Percentiles rank a stretch among this genome's conserved stretches.
These are phyloP conservation scores for Mustelus asterias DNA, from an alignment of 2,113 vertebrate genomes.

Conservation along the genomic window DNA sequence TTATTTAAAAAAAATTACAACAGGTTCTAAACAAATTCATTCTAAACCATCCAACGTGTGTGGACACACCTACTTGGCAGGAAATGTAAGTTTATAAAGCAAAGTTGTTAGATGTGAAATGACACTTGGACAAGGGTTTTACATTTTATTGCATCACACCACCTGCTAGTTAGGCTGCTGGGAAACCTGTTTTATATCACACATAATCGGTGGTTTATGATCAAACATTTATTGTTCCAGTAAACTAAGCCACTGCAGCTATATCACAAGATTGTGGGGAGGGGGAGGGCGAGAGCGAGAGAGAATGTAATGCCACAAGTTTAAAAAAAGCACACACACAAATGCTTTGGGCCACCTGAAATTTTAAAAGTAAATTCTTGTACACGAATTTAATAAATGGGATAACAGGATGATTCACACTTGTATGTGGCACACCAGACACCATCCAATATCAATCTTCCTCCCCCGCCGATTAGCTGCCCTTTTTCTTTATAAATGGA, in stretches of 20 bases:
- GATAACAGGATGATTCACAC: not conserved
- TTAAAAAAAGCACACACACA: not conserved
- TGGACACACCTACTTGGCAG: not conserved
- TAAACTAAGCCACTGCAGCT: not conserved
- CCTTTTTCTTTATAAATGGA: not conserved
- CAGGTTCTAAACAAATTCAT: not conserved
- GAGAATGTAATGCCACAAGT: not conserved
- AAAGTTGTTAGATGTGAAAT: slow-evolving; percentile 12
- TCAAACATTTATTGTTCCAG: slow-evolving; percentile 21
- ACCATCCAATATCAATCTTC: not conserved
- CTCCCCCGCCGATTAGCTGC: not conserved
- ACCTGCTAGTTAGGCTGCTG: not conserved
- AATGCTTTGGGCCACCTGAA: not conserved
- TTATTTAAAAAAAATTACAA: not conserved
- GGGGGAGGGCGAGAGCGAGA: not conserved
- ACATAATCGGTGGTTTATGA: not conserved
- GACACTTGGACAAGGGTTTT: not conserved
- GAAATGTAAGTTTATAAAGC: not conserved
- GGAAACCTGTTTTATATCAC: not conserved
- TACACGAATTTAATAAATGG: not conserved
- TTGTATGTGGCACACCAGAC: not conserved
- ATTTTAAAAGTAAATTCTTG: not conserved
- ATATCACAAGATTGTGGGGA: not conserved
- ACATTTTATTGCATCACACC: not conserved
- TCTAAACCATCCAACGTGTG: not conserved